Base-by-base conservation (phyloP, 2,888 invertebrate species). In the Eupeodes latifasciatus region DNA sequence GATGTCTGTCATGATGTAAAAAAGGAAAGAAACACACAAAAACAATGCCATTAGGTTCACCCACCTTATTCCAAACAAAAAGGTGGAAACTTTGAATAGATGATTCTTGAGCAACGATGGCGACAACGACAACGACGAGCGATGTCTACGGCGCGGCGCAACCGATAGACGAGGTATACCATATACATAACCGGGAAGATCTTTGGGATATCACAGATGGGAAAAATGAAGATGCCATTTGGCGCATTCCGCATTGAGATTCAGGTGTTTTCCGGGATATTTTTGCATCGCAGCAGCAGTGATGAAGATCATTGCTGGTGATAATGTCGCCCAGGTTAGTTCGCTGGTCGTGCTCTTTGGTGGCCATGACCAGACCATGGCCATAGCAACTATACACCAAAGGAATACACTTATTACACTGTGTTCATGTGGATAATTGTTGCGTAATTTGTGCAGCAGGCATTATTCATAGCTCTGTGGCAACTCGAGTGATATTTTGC, bases 341-440 rank as follows among this genome's bases (percentile, higher is more conserved):
- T 74, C 72, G 57, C 57, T 62, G 75, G 75, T 84, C 84, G 79
- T 81, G 83, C 81, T 81, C 80, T 87, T 87, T 72, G 84, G 84
- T 84, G 87, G 83, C 69, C 83, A 83, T 34, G 34, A 36, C 51
- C 81, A 81, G 34, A 36, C 51, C 81, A 81, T 27, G 66, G 66
- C 69, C 53, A 5, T 9, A 0, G 40, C 40, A 5, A 27, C 27
- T 27, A 27, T 2, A 27, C 27, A 27, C 27, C 27, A 27, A 55
- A 16, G 40, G 55, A 71, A 55, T 44, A 40, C 55, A 71, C 69
- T 71, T 34, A 36, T n/a, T 59, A 47, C n/a, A 72, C 72, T 34
- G 57, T 81, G 84, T 88, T 88, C 88, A 88, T 88, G 88, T 81
- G 85, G 81, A 88, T 88, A 88, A 88, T 88, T 88, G 85, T 88